These are phyloP conservation scores for Pterophyllum scalare DNA, from an alignment of 2,113 vertebrate species.

Conservation along the genomic window DNA sequence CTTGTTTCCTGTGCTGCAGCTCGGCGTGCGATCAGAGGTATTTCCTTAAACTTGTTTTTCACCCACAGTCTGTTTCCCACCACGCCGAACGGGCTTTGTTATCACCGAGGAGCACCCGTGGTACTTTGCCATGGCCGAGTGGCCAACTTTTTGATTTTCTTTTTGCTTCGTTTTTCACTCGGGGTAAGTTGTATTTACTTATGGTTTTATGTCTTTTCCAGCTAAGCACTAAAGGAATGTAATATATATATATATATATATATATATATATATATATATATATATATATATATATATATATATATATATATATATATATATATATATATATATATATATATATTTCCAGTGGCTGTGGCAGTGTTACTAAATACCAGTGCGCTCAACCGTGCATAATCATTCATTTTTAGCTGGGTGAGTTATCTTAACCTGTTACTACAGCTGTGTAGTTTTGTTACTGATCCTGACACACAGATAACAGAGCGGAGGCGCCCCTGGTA, in stretches of 20 bases:
- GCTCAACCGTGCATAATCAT: neutral
- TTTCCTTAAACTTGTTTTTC: neutral
- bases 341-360: neutral
- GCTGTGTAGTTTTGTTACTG: neutral
- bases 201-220: neutral
- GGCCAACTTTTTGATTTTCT: constrained; percentile 49
- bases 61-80: neutral
- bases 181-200: constrained; percentile 50
- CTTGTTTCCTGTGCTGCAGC: neutral
- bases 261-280: too few relatives aligned
- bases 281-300: too few relatives aligned
- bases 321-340: too few relatives aligned
- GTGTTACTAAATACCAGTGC: neutral
- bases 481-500: neutral
- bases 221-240: neutral
- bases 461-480: neutral
- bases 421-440: neutral
- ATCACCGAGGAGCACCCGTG: neutral
- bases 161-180: neutral
- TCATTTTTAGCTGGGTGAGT: neutral
- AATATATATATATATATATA: too few relatives aligned
- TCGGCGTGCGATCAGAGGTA: too few relatives aligned
- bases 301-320: too few relatives aligned
- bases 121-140: neutral
- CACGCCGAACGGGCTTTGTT: neutral